Base-by-base conservation (phyloP, 2,797 vertebrate species). In the Pseudomugil gertrudae region DNA sequence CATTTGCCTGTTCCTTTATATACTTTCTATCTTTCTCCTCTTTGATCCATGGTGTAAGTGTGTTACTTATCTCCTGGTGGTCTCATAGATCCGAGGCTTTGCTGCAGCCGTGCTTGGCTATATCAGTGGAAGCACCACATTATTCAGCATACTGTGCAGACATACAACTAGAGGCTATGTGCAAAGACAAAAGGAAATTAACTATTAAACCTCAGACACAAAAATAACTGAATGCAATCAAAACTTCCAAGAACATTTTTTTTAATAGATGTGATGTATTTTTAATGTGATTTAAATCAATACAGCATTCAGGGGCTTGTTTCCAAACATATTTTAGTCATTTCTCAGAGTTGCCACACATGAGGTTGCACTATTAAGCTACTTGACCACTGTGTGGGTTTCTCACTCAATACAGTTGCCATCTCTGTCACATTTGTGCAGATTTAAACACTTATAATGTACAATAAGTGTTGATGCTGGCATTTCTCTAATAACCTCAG, bases 381-480 rank as follows among this genome's bases (percentile, higher is more conserved):
- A 17, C 5, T 10, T 38, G 38, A 36, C 11, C 35, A 36, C 11
- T 36, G 3, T 36, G 35, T 13, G 11, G 35, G 35, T 14, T 36
- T 36, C 11, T 36, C 35, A 36, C 4, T 36, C 35, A 36, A 36
- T 2, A 5, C 10, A 59, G 40, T n/a, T 69, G 32, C 65, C 66
- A 62, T 74, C 63, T 79, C 66, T 29, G 13, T 61, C 72, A 38
- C 50, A 57, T n/a, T 21, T 63, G 2, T 73, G 51, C 76, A 57
- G 27, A 40, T 70, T 14, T 30, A 52, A 56, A 27, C 59, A 4
- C 48, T 55, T 3, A 76, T 76, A 64, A 81, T 65, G 63, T 80
- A 7, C 15, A 1, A 17, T 58, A 78, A 86, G 84, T 80, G 83
- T 80, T 75, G 29, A 51, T 36, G 76, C 82, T 79, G 63, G 64